These are phyloP conservation scores for Sialia sialis DNA, from an alignment of 2,113 vertebrate species.

Conservation along the genomic window DNA sequence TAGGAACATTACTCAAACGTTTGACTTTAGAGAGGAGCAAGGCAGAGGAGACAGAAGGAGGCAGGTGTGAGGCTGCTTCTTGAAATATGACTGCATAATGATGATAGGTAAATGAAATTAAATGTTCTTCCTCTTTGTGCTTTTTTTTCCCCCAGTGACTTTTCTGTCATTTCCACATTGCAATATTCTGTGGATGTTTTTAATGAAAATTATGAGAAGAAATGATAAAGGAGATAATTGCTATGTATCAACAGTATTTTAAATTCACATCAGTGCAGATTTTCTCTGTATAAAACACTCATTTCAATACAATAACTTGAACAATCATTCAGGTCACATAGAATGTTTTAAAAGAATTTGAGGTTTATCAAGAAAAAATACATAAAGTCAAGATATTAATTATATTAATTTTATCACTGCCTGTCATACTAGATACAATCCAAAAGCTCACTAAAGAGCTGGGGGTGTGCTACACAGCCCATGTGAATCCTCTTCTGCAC, in stretches of 20 bases:
- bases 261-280: background rate
- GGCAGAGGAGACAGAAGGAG: background rate
- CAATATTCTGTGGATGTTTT: background rate
- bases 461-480: background rate
- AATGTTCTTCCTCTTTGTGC: background rate
- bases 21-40: background rate
- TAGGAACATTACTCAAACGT: background rate
- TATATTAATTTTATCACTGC: conserved; percentile 4
- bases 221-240: background rate
- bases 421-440: background rate
- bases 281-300: background rate
- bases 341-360: background rate
- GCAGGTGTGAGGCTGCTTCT: background rate
- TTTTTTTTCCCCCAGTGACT: background rate
- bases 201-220: background rate
- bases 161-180: background rate
- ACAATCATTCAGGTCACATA: background rate
- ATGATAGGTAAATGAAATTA: background rate
- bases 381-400: background rate
- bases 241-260: background rate
- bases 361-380: background rate
- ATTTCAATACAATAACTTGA: background rate
- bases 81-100: background rate
- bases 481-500: background rate
- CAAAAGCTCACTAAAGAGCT: background rate